phyloP scores from a whole-genome alignment of 2,113 vertebrate genomes.

The Microcebus murinus region DNA sequence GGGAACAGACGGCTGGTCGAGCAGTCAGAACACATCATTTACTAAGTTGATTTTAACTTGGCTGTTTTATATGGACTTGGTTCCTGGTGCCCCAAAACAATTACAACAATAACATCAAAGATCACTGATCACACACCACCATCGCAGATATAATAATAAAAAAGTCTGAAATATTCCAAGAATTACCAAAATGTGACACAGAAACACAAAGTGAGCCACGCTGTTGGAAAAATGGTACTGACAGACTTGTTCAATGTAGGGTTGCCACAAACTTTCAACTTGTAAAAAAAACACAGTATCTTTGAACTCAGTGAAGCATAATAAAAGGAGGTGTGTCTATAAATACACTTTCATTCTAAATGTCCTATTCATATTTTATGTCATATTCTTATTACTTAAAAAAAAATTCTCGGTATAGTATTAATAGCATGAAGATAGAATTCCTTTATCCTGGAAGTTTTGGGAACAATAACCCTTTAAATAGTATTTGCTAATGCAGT shows the following conservation, averaged over 20 bases:
- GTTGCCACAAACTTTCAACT: not conserved
- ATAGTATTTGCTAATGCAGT: not conserved
- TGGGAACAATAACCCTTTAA: not conserved
- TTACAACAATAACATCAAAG: not conserved
- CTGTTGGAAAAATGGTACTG: not conserved
- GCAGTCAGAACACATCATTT: not conserved
- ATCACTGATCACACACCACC: not conserved
- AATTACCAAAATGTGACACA: not conserved
- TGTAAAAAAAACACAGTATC: not conserved
- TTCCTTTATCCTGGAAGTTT: not conserved
- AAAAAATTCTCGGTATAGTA: not conserved
- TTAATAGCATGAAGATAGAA: not conserved
- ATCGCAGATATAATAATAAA: not conserved
- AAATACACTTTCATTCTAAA: not conserved
- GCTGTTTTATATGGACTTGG: not conserved
- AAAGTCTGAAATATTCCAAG: not conserved
- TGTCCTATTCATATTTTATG: not conserved
- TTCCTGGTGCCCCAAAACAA: not conserved
- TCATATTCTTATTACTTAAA: not conserved
- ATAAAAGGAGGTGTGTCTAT: not conserved
- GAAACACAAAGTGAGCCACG: not conserved
- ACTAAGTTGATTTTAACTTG: too few relatives aligned
- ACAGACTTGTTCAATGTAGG: not conserved
- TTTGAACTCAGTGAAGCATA: not conserved
- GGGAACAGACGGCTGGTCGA: not conserved